phyloP scores from a whole-genome alignment of 1,140 invertebrate genomes.

The Homalodisca vitripennis region DNA sequence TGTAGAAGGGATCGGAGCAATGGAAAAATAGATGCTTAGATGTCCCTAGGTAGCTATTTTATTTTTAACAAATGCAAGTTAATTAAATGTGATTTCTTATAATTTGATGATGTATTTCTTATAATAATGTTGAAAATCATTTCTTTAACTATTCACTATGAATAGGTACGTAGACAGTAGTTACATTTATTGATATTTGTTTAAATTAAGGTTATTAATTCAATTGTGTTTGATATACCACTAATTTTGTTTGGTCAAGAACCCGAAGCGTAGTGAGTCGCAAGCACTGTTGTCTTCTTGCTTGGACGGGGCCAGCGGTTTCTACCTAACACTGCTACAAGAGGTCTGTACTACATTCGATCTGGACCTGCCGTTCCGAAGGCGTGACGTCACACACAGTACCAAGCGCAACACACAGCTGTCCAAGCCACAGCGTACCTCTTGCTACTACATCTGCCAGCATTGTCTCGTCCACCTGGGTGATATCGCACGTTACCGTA shows the following conservation, averaged over 20 bases:
- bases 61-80: too few relatives aligned
- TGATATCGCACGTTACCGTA: conserved; percentile 80
- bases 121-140: not conserved
- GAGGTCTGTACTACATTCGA: conserved; percentile 80
- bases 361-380: conserved; percentile 74
- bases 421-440: conserved; percentile 62
- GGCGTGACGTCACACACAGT: conserved; percentile 18
- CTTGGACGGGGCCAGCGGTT: conserved; percentile 79
- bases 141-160: conserved; percentile 3
- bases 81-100: too few relatives aligned
- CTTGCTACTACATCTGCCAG: conserved; percentile 80
- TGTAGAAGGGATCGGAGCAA: too few relatives aligned
- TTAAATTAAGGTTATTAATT: too few relatives aligned
- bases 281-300: conserved; percentile 75
- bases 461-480: conserved; percentile 85
- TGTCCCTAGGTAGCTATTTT: too few relatives aligned
- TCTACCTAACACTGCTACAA: conserved; percentile 78
- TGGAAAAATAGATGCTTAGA: too few relatives aligned
- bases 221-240: too few relatives aligned
- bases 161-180: too few relatives aligned
- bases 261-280: conserved; percentile 66
- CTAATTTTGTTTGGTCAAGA: conserved; percentile 56
- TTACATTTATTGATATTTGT: too few relatives aligned
- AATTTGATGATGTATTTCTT: too few relatives aligned
- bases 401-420: conserved; percentile 22